Conservation (phyloP, 1,140 invertebrate genomes). For the Littorina saxatilis region DNA sequence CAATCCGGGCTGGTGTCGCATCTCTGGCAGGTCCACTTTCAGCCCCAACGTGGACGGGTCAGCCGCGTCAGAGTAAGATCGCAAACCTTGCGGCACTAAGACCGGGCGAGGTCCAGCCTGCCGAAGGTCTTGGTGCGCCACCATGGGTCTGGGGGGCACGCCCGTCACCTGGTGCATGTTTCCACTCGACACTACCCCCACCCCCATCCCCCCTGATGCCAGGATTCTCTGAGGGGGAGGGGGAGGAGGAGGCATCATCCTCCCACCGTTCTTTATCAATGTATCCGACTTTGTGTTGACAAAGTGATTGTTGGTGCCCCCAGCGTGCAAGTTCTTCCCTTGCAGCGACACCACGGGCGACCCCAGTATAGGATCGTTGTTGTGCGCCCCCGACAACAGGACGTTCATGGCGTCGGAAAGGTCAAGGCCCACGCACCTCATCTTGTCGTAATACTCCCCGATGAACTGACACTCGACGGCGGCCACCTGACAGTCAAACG, state of each 20-base stretch:
- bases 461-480: slow-evolving; percentile 23
- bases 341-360: no score
- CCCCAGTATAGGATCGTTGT: background rate
- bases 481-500: slow-evolving; percentile 44
- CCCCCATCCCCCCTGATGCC: slow-evolving; percentile 5
- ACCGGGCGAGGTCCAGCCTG: no score
- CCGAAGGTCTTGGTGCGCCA: no score
- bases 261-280: no score
- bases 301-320: no score
- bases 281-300: no score
- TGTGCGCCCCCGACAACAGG: background rate
- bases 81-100: no score
- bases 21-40: background rate
- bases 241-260: background rate
- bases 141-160: no score
- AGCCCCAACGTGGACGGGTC: background rate
- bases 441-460: slow-evolving; percentile 36
- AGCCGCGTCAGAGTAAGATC: background rate
- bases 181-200: background rate
- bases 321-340: no score
- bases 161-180: background rate
- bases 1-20: background rate
- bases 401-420: slow-evolving; percentile 17
- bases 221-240: background rate
- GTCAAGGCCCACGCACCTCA: slow-evolving; percentile 25